phyloP scores from a whole-genome alignment of 2,888 invertebrate species.

The Phengaris arion region DNA sequence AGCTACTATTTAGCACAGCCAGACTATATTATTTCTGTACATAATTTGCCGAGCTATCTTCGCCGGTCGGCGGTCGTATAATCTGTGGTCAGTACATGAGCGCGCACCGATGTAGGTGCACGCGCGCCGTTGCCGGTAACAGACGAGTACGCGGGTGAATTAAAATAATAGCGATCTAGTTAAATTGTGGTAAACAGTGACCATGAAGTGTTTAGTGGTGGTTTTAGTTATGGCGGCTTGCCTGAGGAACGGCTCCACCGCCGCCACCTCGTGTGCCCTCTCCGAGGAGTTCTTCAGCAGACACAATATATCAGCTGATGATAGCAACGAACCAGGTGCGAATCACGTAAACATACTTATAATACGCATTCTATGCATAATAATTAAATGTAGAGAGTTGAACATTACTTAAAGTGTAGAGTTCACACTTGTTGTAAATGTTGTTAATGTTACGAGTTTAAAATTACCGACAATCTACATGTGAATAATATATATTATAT shows the following conservation, averaged over 20 bases:
- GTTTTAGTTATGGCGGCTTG: conserved; percentile 57
- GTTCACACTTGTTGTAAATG: not conserved
- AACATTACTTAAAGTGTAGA: conserved; percentile 1
- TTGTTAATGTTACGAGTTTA: not conserved
- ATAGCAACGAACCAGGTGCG: conserved; percentile 70
- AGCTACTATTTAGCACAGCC: conserved; percentile 43
- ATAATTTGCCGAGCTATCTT: conserved; percentile 59
- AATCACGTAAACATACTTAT: conserved; percentile 38
- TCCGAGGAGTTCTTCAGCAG: conserved; percentile 66
- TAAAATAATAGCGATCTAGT: conserved; percentile 51
- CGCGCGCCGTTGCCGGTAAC: conserved; percentile 55
- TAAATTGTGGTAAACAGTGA: conserved; percentile 54
- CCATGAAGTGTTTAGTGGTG: conserved; percentile 70
- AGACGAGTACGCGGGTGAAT: conserved; percentile 65
- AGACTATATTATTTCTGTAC: conserved; percentile 62
- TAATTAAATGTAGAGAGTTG: not conserved
- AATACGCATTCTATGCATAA: not conserved
- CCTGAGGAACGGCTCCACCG: conserved; percentile 53
- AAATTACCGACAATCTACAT: no score
- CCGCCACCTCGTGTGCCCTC: conserved; percentile 57
- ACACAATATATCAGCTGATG: conserved; percentile 74
- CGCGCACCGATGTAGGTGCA: conserved; percentile 69
- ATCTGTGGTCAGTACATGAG: conserved; percentile 57
- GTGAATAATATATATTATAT: no score
- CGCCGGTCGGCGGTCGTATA: conserved; percentile 46